A percentile compares a stretch with the other conserved stretches of the same genome.
Evolutionary conservation across 2,113 vertebrate genomes (phyloP).

Genomic region (Actinemys pallida): DNA sequence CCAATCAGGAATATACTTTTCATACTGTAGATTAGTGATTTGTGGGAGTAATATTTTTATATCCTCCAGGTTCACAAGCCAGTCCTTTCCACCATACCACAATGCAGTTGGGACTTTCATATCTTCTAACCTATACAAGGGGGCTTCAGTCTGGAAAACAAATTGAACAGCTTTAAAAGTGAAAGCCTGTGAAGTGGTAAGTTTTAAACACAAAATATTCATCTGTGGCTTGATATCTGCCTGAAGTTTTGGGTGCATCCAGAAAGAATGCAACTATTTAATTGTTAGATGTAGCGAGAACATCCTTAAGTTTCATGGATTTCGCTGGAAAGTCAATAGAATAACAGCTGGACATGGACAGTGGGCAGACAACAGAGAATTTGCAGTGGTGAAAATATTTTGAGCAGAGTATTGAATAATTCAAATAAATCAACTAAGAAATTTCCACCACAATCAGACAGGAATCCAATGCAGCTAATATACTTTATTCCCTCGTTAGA

Average conservation of each 20-base stretch:
- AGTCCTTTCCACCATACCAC: constrained; percentile 81
- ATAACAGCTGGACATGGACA: neutral
- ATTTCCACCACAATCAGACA: neutral
- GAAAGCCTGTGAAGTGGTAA: neutral
- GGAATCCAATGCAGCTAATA: neutral
- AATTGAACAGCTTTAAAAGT: neutral
- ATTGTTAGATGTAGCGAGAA: neutral
- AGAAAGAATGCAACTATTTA: rapidly evolving
- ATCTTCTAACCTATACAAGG: constrained; percentile 81
- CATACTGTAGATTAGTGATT: constrained; percentile 76
- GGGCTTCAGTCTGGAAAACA: constrained; percentile 70
- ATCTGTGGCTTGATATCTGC: neutral
- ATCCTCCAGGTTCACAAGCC: constrained; percentile 76
- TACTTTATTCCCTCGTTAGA: neutral
- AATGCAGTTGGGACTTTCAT: constrained; percentile 77
- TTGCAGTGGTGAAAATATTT: neutral
- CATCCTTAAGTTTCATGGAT: neutral
- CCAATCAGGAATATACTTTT: constrained; percentile 79
- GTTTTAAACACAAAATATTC: neutral
- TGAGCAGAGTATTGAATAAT: neutral
- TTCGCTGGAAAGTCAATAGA: neutral
- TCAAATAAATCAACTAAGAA: neutral
- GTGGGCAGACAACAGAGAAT: neutral
- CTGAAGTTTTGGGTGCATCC: neutral
- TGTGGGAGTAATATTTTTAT: constrained; percentile 66